Evolutionary conservation across 2,113 vertebrate genomes (phyloP), one percentile per base, ranked within the genome.

Genomic region (Etheostoma spectabile): DNA sequence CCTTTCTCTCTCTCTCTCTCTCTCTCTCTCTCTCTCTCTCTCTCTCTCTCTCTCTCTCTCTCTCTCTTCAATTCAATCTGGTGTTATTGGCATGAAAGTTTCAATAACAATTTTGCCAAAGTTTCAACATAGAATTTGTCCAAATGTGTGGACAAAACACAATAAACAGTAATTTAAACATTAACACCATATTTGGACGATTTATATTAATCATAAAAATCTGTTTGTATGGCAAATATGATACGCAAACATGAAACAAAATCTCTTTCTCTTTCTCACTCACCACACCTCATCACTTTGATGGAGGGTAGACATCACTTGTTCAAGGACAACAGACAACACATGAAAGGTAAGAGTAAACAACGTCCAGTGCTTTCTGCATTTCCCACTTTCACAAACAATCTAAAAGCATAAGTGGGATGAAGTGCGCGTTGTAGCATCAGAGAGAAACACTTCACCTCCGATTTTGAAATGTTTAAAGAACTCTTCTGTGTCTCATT

Each of bases 281-380:
- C 69, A 77, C 24, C 42, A 49, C 64, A 51, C 38, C 53, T 52
- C 57, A 64, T 77, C 70, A 65, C 35, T 63, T 38, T 80, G 82
- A 88, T 82, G 80, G 69, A 88, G 59, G 59, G 64, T 42, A 49
- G 48, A 51, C 62, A 22, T 27, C 63, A 72, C 4, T 2, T 46
- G 22, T 63, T 83, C 64, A 88, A 88, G 81, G 89, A 81, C 77
- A 74, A 77, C 59, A 71, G 71, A n/a, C 82, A 80, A 81, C 30
- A 72, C 56, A 49, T 68, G 78, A 79, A 60, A 53, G 49, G 30
- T 53, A 67, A 67, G 60, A 76, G 76, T 78, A 85, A 90, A 91
- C 76, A 75, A 81, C 64, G 15, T 63, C 59, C 68, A 77, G 74
- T 61, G 65, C 72, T 18, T 49, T 60, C 56, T 69, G 46, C 53